These are phyloP conservation scores for Trichonephila clavipes DNA, from an alignment of 1,140 invertebrate species.

Conservation along the genomic window DNA sequence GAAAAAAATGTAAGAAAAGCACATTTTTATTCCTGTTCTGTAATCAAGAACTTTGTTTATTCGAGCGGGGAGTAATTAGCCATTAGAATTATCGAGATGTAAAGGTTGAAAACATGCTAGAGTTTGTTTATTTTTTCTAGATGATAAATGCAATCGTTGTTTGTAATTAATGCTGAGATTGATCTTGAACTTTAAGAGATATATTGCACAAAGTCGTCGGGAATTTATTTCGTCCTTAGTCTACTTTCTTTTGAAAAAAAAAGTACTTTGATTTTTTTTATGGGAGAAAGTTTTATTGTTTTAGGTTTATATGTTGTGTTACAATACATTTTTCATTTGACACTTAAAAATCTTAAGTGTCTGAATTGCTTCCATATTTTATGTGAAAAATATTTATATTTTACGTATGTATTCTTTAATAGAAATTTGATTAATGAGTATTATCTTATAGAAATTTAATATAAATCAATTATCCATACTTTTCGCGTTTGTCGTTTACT, in stretches of 20 bases:
- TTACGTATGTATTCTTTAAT: no score
- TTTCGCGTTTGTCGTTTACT: no score
- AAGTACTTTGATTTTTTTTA: background rate
- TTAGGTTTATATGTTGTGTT: background rate
- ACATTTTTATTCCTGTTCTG: constrained; percentile 6
- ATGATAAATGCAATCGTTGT: constrained; percentile 15
- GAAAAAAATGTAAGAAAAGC: background rate
- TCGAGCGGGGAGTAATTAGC: background rate
- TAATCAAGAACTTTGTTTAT: background rate
- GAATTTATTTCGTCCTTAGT: background rate
- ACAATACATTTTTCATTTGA: background rate
- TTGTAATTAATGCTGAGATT: background rate
- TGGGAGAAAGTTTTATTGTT: background rate
- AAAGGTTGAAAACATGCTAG: background rate
- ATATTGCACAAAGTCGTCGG: background rate
- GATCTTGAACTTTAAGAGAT: background rate
- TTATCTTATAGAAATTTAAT: no score
- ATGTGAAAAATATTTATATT: no score
- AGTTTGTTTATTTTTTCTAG: background rate
- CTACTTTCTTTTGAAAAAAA: background rate
- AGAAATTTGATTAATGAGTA: no score
- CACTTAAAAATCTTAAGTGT: no score
- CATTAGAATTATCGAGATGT: constrained; percentile 10
- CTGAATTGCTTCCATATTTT: no score
- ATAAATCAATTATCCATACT: no score